Evolutionary conservation across 1,140 invertebrate species (phyloP).

Genomic region (Caenorhabditis elegans): DNA sequence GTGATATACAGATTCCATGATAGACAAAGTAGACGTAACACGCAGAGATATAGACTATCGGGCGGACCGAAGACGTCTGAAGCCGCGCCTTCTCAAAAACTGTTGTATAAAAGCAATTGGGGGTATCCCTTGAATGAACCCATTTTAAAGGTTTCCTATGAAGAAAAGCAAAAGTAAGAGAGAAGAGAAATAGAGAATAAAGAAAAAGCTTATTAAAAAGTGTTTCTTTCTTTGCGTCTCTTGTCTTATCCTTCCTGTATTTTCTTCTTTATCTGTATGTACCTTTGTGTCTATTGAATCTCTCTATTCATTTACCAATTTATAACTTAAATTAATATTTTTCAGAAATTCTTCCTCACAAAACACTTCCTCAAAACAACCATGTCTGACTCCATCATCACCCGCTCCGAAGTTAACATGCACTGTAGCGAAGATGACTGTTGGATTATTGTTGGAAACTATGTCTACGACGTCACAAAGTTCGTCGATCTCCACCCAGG

Average conservation of each 20-base stretch:
- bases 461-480: constrained; percentile 43
- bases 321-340: no score
- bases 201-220: not conserved
- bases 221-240: not conserved
- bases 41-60: constrained; percentile 5
- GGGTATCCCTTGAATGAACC: constrained; percentile 29
- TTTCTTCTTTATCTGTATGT: not conserved
- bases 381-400: constrained; percentile 33
- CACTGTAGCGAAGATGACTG: constrained; percentile 42
- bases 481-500: constrained; percentile 45
- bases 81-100: constrained; percentile 27
- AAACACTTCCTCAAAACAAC: not conserved
- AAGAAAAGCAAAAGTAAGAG: not conserved
- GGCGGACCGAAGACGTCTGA: constrained; percentile 8
- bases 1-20: not conserved
- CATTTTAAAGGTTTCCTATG: not conserved
- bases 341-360: not conserved
- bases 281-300: not conserved
- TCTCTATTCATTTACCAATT: not conserved
- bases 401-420: constrained; percentile 39
- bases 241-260: not conserved
- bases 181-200: not conserved
- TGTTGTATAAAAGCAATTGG: constrained; percentile 24
- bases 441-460: constrained; percentile 46
- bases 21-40: not conserved